A percentile compares a stretch with the other conserved stretches of the same genome.
These are phyloP conservation scores for Thalassarche chlororhynchos DNA, from an alignment of 2,113 vertebrate genomes.

Conservation along the genomic window DNA sequence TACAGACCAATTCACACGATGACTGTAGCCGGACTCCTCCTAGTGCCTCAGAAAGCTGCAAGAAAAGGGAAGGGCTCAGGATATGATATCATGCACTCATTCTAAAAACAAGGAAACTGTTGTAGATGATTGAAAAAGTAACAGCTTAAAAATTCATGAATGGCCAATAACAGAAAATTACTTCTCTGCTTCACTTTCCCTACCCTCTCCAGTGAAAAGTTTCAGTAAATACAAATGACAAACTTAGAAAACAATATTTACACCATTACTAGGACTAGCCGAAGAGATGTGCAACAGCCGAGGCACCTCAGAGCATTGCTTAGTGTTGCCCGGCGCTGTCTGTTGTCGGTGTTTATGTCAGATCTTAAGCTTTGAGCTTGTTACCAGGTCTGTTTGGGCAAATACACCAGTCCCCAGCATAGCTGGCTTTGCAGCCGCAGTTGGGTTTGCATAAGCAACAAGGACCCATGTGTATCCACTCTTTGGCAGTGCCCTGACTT, in stretches of 20 bases:
- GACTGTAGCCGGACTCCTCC: conserved; percentile 18
- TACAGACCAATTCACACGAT: background rate
- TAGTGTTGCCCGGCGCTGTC: background rate
- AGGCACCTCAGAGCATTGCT: background rate
- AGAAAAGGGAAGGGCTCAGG: conserved; percentile 63
- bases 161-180: background rate
- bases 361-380: background rate
- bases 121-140: background rate
- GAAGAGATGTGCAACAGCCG: background rate
- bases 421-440: background rate
- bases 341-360: background rate
- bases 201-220: background rate
- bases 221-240: background rate
- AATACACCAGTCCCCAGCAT: background rate
- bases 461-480: background rate
- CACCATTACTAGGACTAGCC: background rate
- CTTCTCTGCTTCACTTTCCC: background rate
- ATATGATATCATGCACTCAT: conserved; percentile 56
- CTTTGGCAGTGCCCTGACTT: background rate
- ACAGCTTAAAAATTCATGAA: background rate
- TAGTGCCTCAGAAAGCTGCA: conserved; percentile 6
- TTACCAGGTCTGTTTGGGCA: background rate
- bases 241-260: background rate
- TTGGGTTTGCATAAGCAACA: background rate
- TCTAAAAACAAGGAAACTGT: conserved; percentile 45